A percentile compares a stretch with the other conserved stretches of the same genome.
phyloP scores from a whole-genome alignment of 2,797 vertebrate species.

The Urocyon cinereoargenteus region DNA sequence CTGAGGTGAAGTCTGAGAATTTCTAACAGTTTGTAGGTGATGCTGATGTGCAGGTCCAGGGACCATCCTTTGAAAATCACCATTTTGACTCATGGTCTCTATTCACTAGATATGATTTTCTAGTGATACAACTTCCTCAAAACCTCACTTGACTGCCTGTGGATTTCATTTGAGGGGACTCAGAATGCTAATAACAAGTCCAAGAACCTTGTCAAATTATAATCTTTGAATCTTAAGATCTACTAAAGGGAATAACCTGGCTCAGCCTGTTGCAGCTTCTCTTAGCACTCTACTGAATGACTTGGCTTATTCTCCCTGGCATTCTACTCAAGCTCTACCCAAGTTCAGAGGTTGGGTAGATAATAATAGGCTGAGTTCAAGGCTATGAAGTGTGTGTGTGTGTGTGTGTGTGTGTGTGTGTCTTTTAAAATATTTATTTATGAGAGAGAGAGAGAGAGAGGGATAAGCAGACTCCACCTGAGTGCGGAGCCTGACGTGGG shows the following conservation, averaged over 20 bases:
- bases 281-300: constrained; percentile 18
- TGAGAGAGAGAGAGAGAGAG: not conserved
- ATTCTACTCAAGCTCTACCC: not conserved
- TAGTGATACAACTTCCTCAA: not conserved
- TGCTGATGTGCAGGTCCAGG: not conserved
- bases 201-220: constrained; percentile 4
- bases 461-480: not conserved
- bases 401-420: no score
- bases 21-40: not conserved
- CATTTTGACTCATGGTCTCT: not conserved
- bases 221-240: constrained; percentile 33
- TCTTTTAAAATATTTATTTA: not conserved
- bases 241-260: constrained; percentile 6
- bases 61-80: constrained; percentile 18
- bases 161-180: constrained; percentile 19
- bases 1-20: not conserved
- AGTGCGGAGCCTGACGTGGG: not conserved
- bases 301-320: not conserved
- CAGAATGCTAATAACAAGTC: constrained; percentile 35
- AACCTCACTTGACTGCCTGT: not conserved
- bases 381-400: not conserved
- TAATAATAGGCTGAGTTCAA: constrained; percentile 39
- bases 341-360: not conserved
- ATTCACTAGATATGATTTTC: constrained; percentile 31
- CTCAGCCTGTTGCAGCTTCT: constrained; percentile 1